Evolutionary conservation across 1,140 invertebrate species (phyloP).

Genomic region (Achatina immaculata): DNA sequence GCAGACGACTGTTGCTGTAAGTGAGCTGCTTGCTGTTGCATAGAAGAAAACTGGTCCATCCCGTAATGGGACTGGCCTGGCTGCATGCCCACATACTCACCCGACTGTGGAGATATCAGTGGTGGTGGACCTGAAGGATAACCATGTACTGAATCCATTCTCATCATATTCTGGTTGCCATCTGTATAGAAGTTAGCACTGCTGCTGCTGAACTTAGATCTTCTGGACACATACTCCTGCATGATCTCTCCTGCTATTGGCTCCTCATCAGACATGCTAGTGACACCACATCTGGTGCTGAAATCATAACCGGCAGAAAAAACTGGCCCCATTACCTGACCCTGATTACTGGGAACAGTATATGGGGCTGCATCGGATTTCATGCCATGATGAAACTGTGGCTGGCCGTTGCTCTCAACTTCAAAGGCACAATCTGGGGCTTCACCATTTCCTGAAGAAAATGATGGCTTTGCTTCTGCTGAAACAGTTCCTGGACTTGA

Average conservation of each 20-base stretch:
- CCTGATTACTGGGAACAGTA: conserved; percentile 58
- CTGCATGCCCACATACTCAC: background rate
- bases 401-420: conserved; percentile 18
- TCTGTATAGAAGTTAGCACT: conserved; percentile 55
- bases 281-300: conserved; percentile 42
- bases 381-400: conserved; percentile 15
- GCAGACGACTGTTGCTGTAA: conserved; percentile 10
- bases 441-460: background rate
- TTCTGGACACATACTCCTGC: conserved; percentile 27
- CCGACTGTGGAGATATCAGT: conserved; percentile 1
- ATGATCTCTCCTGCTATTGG: conserved; percentile 36
- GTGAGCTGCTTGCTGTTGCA: conserved; percentile 14
- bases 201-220: background rate
- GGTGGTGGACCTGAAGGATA: conserved; percentile 14
- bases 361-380: conserved; percentile 62
- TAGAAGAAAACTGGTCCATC: conserved; percentile 15
- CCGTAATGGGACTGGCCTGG: background rate
- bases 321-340: background rate
- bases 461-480: background rate
- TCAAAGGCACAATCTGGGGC: conserved; percentile 16
- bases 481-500: background rate
- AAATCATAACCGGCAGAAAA: conserved; percentile 37
- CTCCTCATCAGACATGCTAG: background rate
- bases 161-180: conserved; percentile 62
- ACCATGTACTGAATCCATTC: conserved; percentile 46